A percentile compares a stretch with the other conserved stretches of the same genome.
These are phyloP conservation scores for Melieria omissa DNA, from an alignment of 2,888 invertebrate species.

Conservation along the genomic window DNA sequence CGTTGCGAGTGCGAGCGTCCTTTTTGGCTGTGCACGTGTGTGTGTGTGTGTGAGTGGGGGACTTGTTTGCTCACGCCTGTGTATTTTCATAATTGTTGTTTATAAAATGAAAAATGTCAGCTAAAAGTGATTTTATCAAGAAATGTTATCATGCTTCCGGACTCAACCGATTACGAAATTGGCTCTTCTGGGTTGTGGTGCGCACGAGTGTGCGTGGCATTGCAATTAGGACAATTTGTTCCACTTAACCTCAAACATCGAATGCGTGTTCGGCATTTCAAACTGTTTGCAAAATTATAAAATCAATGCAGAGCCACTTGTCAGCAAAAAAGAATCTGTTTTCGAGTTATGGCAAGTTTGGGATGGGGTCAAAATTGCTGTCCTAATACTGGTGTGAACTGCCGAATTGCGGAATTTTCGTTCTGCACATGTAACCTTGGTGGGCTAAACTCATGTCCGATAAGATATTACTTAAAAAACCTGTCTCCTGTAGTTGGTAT, in stretches of 20 bases:
- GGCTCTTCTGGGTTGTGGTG: not conserved
- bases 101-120: conserved; percentile 3
- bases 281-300: not conserved
- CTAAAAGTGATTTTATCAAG: not conserved
- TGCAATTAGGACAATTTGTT: conserved; percentile 26
- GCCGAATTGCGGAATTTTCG: no score
- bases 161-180: conserved; percentile 16
- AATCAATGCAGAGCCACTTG: no score
- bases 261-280: conserved; percentile 6
- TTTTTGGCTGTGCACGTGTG: conserved; percentile 2
- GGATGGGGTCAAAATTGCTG: no score
- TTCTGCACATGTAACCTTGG: no score
- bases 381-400: no score
- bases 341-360: no score
- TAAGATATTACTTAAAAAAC: no score
- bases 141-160: conserved; percentile 15
- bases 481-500: no score
- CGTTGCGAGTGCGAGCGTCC: no score
- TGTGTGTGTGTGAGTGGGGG: conserved; percentile 12
- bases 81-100: not conserved
- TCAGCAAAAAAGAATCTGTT: no score
- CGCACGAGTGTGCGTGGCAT: not conserved
- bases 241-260: not conserved
- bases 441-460: no score
- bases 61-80: not conserved